Conservation (phyloP, 2,888 invertebrate genomes). For the Leptarthrus brevirostris region DNA sequence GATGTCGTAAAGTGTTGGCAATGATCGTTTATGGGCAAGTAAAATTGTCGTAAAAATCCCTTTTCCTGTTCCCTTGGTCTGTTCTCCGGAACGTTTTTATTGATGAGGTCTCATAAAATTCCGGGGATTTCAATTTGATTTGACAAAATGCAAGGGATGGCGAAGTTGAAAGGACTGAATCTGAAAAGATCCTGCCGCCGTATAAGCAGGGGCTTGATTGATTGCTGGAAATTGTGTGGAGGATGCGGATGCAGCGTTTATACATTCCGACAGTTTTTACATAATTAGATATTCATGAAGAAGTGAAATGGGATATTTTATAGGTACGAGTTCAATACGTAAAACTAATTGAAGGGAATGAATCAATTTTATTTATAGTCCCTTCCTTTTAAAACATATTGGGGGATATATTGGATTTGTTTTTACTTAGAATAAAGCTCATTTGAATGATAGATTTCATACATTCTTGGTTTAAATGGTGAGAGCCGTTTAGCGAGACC, state of each 20-base stretch:
- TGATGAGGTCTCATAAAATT: constrained; percentile 54
- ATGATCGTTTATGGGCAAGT: constrained; percentile 58
- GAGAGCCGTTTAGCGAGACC: no score
- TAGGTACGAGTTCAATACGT: no score
- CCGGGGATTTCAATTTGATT: constrained; percentile 53
- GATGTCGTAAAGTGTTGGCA: constrained; percentile 59
- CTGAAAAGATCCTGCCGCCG: background rate
- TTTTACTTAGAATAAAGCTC: no score
- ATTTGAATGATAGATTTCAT: no score
- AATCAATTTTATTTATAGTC: no score
- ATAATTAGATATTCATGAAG: background rate
- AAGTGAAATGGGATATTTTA: no score
- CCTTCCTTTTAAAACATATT: no score
- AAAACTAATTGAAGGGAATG: no score
- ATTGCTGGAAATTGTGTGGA: background rate
- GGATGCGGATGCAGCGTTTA: background rate
- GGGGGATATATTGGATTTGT: no score
- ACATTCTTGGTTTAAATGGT: no score
- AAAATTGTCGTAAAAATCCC: constrained; percentile 56
- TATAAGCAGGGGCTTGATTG: constrained; percentile 22
- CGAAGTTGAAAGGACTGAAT: constrained; percentile 19
- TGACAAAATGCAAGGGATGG: constrained; percentile 52
- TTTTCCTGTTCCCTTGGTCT: constrained; percentile 45
- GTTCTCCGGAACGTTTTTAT: constrained; percentile 49
- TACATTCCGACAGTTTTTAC: background rate